Evolutionary conservation across 2,113 vertebrate genomes (phyloP), one percentile per base, ranked within the genome.

Genomic region (Caranx ignobilis): DNA sequence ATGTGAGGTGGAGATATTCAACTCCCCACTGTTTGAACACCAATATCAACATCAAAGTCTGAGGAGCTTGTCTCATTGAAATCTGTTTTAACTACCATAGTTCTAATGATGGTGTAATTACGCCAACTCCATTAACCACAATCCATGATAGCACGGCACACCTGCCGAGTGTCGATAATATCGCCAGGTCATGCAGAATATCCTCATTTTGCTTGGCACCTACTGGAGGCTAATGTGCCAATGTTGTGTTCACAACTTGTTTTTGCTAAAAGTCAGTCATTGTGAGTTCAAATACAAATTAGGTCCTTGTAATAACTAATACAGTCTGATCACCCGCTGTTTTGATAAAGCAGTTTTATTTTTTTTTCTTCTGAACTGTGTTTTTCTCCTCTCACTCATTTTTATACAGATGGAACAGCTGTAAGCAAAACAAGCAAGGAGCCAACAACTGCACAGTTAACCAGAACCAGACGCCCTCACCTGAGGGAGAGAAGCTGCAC

Each of bases 401-500:
- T 21, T 50, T 15, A 18, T 39, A 69, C 82, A 99, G 98, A 92
- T 99, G 98, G 97, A 99, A 99, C 92, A 98, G 95, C 95, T 99
- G 97, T 81, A 99, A 99, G 68, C 95, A 98, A 92, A 98, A 97
- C 94, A 99, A 99, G 62, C 98, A 98, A 68, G 97, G 95, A 0
- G 96, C 96, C 84, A 97, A 97, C 92, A 99, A 96, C 92, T 95
- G 96, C 71, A 95, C 96, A 0, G 94, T 93, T 75, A 97, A 97
- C 93, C 97, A 96, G 69, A 98, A 98, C 93, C 97, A 97, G 93
- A 98, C 96, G 0, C 97, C 97, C 0, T 97, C 97, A 0, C 97
- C 97, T 0, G 98, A 98, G 89, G 98, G 97, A 0, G 98, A 99
- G 86, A 99, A 99, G 77, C 96, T 99, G n/a, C 98, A 99, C 93